phyloP scores from a whole-genome alignment of 2,888 invertebrate genomes.

The Chymomyza caudatula region DNA sequence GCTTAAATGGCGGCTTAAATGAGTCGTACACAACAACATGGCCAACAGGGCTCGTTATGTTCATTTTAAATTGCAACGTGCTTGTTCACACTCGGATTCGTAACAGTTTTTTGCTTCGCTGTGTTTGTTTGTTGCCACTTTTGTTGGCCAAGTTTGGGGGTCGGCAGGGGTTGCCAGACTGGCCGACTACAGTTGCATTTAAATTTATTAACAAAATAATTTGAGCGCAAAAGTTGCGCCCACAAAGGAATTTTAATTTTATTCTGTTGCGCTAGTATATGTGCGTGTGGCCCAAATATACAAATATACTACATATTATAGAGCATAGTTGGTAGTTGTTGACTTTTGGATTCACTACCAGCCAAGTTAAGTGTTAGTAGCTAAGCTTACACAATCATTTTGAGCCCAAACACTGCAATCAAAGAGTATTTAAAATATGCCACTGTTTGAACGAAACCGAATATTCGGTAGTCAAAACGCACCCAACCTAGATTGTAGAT shows the following conservation, averaged over 20 bases:
- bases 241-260: slow-evolving; percentile 51
- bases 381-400: too few species aligned
- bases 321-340: not conserved
- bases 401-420: too few species aligned
- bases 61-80: slow-evolving; percentile 16
- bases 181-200: slow-evolving; percentile 49
- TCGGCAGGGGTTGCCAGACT: not conserved
- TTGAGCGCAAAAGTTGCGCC: slow-evolving; percentile 34
- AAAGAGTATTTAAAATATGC: too few species aligned
- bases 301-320: not conserved
- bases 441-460: too few species aligned
- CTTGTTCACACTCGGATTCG: not conserved
- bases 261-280: slow-evolving; percentile 14
- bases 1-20: slow-evolving; percentile 61
- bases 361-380: too few species aligned
- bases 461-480: too few species aligned
- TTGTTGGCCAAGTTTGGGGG: not conserved
- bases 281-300: not conserved
- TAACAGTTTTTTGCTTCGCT: slow-evolving; percentile 1
- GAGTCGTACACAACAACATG: slow-evolving; percentile 24
- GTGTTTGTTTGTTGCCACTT: not conserved
- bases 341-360: slow-evolving; percentile 9
- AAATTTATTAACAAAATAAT: slow-evolving; percentile 62
- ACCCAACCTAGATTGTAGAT: too few species aligned
- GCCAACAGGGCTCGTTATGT: slow-evolving; percentile 22